Evolutionary conservation across 2,888 invertebrate species (phyloP).

Genomic region (Eutolmus rufibarbis): DNA sequence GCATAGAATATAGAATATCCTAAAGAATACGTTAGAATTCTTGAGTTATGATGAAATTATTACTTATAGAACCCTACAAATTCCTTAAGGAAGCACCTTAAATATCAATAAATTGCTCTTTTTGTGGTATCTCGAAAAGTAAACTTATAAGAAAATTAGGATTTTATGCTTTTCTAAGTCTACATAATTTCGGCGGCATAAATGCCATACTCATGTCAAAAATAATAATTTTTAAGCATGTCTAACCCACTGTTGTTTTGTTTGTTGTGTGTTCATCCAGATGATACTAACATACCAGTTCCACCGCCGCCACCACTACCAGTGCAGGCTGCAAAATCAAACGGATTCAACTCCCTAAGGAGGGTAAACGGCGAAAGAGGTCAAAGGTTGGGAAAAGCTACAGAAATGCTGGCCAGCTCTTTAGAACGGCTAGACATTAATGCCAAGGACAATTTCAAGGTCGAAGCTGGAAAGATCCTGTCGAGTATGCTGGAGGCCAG

Average conservation of each 20-base stretch:
- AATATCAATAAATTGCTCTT: too few species aligned
- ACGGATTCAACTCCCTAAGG: background rate
- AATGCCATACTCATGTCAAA: background rate
- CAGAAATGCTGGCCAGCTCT: constrained; percentile 59
- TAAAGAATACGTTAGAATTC: too few species aligned
- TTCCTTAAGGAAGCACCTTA: too few species aligned
- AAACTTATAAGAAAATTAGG: too few species aligned
- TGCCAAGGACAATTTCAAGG: constrained; percentile 58
- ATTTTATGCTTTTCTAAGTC: too few species aligned
- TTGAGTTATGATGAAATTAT: background rate
- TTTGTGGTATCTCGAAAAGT: too few species aligned
- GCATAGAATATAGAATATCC: too few species aligned
- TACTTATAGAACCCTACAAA: too few species aligned
- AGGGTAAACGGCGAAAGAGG: background rate
- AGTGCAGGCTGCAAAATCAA: background rate
- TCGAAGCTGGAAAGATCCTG: constrained; percentile 61
- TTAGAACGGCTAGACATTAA: constrained; percentile 57
- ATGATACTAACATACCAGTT: constrained; percentile 32
- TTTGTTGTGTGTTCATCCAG: constrained; percentile 43
- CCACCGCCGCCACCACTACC: constrained; percentile 13
- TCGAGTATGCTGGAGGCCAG: constrained; percentile 61
- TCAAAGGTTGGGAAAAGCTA: constrained; percentile 49
- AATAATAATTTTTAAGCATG: constrained; percentile 10
- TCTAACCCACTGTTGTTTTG: constrained; percentile 34
- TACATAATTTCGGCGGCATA: background rate